phyloP scores from a whole-genome alignment of 37 sponge, comb jelly and placozoan species.

The Ianthella basta region DNA sequence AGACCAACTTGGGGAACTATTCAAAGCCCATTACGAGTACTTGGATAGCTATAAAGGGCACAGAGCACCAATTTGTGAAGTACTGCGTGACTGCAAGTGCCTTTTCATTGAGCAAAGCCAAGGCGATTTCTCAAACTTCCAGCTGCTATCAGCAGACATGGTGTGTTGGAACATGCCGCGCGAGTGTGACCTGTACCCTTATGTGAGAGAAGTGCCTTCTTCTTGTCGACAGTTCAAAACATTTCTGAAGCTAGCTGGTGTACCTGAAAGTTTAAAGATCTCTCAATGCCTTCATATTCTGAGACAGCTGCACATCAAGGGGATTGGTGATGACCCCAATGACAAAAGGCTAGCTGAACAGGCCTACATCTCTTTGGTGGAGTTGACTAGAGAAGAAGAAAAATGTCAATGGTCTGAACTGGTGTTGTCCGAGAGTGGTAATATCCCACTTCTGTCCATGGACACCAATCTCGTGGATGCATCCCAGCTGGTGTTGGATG shows the following conservation, averaged over 20 bases:
- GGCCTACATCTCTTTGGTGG: background rate
- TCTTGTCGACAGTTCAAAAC: background rate
- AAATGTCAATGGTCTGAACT: background rate
- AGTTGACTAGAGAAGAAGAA: background rate
- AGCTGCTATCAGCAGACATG: background rate
- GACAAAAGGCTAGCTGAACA: background rate
- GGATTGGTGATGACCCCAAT: background rate
- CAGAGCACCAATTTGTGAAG: too few relatives aligned
- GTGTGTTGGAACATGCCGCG: background rate
- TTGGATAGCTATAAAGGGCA: background rate
- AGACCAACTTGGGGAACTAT: background rate
- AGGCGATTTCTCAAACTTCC: background rate
- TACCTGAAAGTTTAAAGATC: background rate
- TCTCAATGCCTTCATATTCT: background rate
- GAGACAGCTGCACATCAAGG: background rate
- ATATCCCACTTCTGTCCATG: background rate
- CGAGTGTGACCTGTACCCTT: background rate
- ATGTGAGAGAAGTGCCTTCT: background rate
- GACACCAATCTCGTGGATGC: background rate
- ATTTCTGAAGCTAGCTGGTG: slow-evolving; percentile 11
- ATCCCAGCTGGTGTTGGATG: slow-evolving; percentile 16
- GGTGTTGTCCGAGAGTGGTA: background rate
- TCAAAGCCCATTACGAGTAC: background rate
- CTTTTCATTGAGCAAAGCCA: background rate
- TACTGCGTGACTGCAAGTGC: background rate